These are phyloP conservation scores for Liasis olivaceus DNA, from an alignment of 2,797 vertebrate genomes.

Conservation along the genomic window DNA sequence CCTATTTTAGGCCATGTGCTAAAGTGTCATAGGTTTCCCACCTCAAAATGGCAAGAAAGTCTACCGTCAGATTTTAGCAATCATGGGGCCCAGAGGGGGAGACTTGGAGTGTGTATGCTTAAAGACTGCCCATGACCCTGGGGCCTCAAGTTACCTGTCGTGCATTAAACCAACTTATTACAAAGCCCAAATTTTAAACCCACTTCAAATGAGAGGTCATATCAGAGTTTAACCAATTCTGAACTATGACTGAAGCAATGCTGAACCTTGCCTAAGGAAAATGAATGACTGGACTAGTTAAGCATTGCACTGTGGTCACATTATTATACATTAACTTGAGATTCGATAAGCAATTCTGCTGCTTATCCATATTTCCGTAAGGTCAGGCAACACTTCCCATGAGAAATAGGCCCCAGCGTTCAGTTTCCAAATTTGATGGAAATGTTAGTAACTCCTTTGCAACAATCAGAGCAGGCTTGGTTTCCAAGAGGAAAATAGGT, in stretches of 20 bases:
- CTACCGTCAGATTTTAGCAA: neutral
- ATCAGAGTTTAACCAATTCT: neutral
- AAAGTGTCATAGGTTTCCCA: neutral
- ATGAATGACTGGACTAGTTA: neutral
- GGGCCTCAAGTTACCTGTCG: neutral
- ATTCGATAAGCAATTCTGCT: neutral
- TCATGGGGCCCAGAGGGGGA: neutral
- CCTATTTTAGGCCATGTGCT: neutral
- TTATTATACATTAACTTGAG: neutral
- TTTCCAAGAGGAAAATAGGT: neutral
- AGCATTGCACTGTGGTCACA: neutral
- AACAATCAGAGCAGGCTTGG: neutral
- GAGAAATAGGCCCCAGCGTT: fast-evolving
- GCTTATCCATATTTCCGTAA: neutral
- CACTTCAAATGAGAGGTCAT: neutral
- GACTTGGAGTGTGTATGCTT: neutral
- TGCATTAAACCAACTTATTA: neutral
- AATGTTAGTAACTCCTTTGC: fast-evolving
- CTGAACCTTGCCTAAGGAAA: neutral
- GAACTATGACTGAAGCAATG: neutral
- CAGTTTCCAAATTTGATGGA: neutral
- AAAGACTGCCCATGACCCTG: neutral
- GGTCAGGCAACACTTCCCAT: neutral
- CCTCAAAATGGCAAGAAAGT: neutral
- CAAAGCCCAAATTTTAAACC: neutral